Conservation (phyloP, 1,140 invertebrate genomes). For the Drosophila hydei region DNA sequence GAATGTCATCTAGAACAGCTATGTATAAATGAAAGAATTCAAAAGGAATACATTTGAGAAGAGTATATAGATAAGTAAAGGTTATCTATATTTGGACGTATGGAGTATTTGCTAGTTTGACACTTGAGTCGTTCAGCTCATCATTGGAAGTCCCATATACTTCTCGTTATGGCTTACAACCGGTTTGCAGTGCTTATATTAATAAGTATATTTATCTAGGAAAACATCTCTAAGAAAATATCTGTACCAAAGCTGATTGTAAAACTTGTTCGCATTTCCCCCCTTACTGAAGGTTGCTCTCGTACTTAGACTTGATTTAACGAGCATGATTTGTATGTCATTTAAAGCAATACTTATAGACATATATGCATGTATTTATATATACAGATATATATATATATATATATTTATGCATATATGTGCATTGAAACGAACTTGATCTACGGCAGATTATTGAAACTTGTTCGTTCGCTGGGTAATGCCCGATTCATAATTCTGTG, state of each 20-base stretch:
- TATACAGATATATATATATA: neutral
- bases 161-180: neutral
- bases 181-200: neutral
- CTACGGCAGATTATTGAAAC: constrained; percentile 19
- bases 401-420: constrained; percentile 5
- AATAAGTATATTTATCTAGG: neutral
- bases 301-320: neutral
- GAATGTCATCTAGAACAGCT: too few relatives aligned
- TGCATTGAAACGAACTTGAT: constrained; percentile 1
- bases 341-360: neutral
- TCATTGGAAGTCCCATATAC: neutral
- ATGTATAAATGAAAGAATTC: too few relatives aligned
- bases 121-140: too few relatives aligned
- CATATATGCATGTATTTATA: neutral
- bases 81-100: too few relatives aligned
- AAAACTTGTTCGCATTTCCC: constrained; percentile 11
- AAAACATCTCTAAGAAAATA: neutral
- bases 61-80: too few relatives aligned
- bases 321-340: constrained; percentile 11
- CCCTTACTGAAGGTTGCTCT: neutral
- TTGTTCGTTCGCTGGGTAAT: constrained; percentile 47
- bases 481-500: constrained; percentile 20
- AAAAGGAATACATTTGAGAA: too few relatives aligned
- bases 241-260: neutral
- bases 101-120: too few relatives aligned